Conservation (phyloP, 2,113 vertebrate genomes). For the Ellobius talpinus region DNA sequence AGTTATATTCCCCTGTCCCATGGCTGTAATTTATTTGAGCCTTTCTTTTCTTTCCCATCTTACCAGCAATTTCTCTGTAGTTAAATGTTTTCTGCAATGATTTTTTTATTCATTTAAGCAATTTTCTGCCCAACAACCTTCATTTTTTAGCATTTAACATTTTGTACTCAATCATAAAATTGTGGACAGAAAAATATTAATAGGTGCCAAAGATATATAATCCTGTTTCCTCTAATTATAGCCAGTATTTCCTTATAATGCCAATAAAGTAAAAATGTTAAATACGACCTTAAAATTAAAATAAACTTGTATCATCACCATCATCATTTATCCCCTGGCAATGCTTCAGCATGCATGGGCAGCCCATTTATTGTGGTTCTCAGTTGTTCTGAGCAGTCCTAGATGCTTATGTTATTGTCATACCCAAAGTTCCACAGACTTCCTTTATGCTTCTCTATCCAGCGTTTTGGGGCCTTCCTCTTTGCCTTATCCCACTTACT, state of each 20-base stretch:
- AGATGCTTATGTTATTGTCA: too few species aligned
- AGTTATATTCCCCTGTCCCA: neutral
- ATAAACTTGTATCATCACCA: neutral
- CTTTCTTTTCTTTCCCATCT: neutral
- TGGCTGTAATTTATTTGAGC: neutral
- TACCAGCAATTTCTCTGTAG: neutral
- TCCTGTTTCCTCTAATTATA: neutral
- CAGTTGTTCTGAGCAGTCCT: too few species aligned
- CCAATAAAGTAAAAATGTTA: slow-evolving; percentile 17
- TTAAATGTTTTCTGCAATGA: neutral
- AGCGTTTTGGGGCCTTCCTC: too few species aligned
- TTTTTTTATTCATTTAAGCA: neutral
- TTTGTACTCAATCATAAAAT: slow-evolving; percentile 22
- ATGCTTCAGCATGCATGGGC: too few species aligned
- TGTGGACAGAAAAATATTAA: neutral
- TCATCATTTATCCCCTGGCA: too few species aligned
- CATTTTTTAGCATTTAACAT: neutral
- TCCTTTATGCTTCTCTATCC: too few species aligned
- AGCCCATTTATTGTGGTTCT: too few species aligned
- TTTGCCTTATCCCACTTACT: too few species aligned
- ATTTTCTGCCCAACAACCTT: neutral
- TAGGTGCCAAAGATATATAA: neutral
- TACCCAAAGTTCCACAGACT: too few species aligned
- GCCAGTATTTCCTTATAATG: neutral
- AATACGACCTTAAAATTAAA: neutral